Evolutionary conservation across 2,888 invertebrate genomes (phyloP), one percentile per base, ranked within the genome.

Genomic region (Coronaproctus castanopsis): DNA sequence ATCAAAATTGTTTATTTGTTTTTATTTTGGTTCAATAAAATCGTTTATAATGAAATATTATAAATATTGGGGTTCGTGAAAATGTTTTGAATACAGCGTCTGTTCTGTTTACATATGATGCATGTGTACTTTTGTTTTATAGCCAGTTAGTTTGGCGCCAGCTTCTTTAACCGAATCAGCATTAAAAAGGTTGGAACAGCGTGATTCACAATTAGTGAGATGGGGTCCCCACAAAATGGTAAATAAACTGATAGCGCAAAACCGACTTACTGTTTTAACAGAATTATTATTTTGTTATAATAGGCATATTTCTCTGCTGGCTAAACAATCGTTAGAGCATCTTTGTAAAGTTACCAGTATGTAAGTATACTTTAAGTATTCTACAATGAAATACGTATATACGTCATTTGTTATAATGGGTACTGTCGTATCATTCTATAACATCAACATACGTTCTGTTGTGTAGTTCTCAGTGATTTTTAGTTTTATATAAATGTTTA

Each of bases 151-250:
- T 66, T 73, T 87, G 67, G 85, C 84, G 61, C 80, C 85, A 54
- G 80, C 85, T 62, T 85, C 87, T 63, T 75, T 88, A 62, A 87
- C 87, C 23, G 87, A 91, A 72, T 87, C 84, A 69, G 86, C 89
- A 55, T 75, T 93, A 59, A 76, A 87, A 21, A 78, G 90, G 61
- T 85, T 89, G 78, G 91, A 92, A 71, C 87, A 89, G 69, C 87
- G 89, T 68, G 87, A 90, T 52, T 85, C 85, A 51, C 87, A 87
- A 68, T 78, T 87, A 63, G 86, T 93, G 53, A 85, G 82, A 68
- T 88, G 92, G 84, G 93, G 95, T 1, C 95, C 95, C 14, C 77
- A 87, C 66, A 81, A 87, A 18, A 90, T 91, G 71, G 83, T 92
- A 53, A 92, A 93, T 71, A 80, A 81, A 21, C 78, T 96, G 24